Percentiles rank a stretch among this genome's conserved stretches.
These are phyloP conservation scores for Actinemys pallida DNA, from an alignment of 2,113 vertebrate genomes.

Conservation along the genomic window DNA sequence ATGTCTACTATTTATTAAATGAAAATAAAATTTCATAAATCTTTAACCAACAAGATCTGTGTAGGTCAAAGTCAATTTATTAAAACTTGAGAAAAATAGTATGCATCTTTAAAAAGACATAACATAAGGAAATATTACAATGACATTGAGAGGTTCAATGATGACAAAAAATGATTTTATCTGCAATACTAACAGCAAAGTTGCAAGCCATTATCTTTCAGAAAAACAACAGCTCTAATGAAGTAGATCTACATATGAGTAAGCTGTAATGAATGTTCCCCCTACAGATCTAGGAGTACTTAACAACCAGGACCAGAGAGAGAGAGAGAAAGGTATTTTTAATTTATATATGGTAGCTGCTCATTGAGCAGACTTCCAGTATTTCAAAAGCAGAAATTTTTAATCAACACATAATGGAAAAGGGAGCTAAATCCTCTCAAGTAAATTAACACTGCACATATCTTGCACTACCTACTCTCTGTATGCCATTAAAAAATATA, in stretches of 20 bases:
- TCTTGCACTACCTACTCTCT: not conserved
- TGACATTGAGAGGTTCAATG: constrained; percentile 60
- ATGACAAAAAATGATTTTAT: constrained; percentile 75
- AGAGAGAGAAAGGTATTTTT: constrained; percentile 69
- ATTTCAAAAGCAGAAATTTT: constrained; percentile 61
- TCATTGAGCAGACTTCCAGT: constrained; percentile 47
- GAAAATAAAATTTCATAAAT: constrained; percentile 18
- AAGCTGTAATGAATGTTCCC: constrained; percentile 73
- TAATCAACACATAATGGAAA: constrained; percentile 40
- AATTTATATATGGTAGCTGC: constrained; percentile 68
- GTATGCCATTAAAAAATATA: not conserved
- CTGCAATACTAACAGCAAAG: constrained; percentile 72
- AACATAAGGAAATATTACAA: constrained; percentile 65
- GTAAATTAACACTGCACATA: not conserved
- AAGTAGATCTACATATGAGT: constrained; percentile 77
- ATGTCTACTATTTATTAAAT: not conserved
- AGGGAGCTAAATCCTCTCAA: constrained; percentile 44
- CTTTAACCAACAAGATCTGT: constrained; percentile 29
- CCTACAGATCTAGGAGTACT: constrained; percentile 76
- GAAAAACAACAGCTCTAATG: constrained; percentile 77
- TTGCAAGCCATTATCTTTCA: constrained; percentile 70
- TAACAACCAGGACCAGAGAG: constrained; percentile 65
- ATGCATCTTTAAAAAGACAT: constrained; percentile 54
- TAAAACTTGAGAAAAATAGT: constrained; percentile 50
- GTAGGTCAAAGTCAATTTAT: constrained; percentile 69